Base-by-base conservation (phyloP, 2,888 invertebrate species). In the Drosophila cyrtoloma region DNA sequence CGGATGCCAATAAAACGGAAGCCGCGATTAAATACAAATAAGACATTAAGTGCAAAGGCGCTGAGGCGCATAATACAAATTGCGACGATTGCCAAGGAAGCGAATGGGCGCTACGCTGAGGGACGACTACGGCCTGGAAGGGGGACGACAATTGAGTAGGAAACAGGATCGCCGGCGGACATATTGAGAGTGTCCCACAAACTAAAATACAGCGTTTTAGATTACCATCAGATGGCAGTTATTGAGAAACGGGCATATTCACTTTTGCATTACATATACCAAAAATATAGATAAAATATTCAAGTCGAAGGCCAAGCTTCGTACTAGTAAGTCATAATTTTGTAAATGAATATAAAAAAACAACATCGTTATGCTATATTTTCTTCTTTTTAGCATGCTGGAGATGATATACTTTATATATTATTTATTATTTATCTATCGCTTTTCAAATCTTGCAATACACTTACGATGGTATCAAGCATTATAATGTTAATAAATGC, bases 21-120 rank as follows among this genome's bases (percentile, higher is more conserved):
- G 90, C 84, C 86, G 84, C 87, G 87, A 90, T 88, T 88, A 90
- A 90, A 90, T 88, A 90, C 90, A 90, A 90, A 90, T 90, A 88
- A 90, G 87, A 82, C 87, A 89, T 87, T 87, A 91, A 88, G 90
- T 86, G 81, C 79, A 76, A 81, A 82, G 81, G 86, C 89, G 86
- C 90, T 91, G 91, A 80, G 76, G 89, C 91, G 85, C 78, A 89
- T 86, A 91, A 89, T 89, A 89, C 85, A 91, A 90, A 91, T 91
- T 89, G 85, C 82, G 86, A 79, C 78, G 90, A 91, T 83, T 91
- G 89, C 67, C 66, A 61, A 62, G 73, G 59, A 56, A 42, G 57
- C 60, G 56, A 47, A 61, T 10, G 58, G 58, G 56, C 26, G 47
- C 14, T 47, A 7, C 14, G 2, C 47, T 22, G 44, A 22, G 44